These are phyloP conservation scores for Sycophaga agraensis DNA, from an alignment of 1,140 invertebrate genomes.

Conservation along the genomic window DNA sequence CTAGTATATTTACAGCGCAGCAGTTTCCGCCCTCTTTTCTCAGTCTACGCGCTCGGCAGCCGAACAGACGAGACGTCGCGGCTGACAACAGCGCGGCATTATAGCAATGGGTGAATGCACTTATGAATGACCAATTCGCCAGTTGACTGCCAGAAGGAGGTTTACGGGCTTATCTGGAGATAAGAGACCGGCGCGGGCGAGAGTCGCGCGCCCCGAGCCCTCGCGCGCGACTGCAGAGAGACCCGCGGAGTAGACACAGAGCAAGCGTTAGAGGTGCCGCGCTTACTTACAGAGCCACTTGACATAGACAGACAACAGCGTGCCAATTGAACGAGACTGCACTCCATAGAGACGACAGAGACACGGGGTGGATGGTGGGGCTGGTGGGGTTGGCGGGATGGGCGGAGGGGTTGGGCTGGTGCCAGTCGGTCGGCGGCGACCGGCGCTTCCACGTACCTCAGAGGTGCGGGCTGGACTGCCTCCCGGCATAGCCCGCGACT, in stretches of 20 bases:
- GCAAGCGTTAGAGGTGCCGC: not conserved
- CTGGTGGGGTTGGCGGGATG: no score
- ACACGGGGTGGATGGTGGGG: no score
- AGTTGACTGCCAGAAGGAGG: no score
- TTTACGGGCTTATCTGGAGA: no score
- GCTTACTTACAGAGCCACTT: constrained; percentile 8
- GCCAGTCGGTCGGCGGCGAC: no score
- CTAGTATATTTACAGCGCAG: no score
- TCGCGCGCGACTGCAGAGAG: no score
- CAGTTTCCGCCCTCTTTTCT: constrained; percentile 22
- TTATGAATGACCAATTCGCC: constrained; percentile 22
- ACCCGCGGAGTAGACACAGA: not conserved
- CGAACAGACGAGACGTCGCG: no score
- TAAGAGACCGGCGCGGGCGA: no score
- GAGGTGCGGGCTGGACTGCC: not conserved
- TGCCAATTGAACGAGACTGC: not conserved
- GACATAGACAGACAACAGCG: constrained; percentile 10
- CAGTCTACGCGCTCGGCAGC: constrained; percentile 7
- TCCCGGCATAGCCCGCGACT: not conserved
- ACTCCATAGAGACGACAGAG: not conserved
- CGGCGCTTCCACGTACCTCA: not conserved
- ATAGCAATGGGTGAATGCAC: constrained; percentile 22
- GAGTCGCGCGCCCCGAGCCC: no score
- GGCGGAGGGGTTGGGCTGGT: no score
- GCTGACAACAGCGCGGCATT: no score